Conservation (phyloP, 2,797 vertebrate species). For the Graptemys geographica region DNA sequence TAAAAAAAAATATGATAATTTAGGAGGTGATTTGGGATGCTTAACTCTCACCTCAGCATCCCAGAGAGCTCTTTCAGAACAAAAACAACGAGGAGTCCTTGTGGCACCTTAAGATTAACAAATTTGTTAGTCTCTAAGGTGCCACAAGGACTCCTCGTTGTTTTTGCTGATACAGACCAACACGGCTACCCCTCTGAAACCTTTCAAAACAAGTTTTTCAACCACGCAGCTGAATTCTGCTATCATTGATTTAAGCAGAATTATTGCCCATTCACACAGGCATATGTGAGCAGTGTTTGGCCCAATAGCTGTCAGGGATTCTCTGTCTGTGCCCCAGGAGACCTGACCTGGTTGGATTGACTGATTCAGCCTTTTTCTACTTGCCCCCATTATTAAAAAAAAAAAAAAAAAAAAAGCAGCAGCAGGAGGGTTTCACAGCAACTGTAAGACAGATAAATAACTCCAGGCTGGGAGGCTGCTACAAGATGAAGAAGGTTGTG, state of each 20-base stretch:
- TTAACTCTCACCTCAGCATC: background rate
- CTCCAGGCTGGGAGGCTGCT: background rate
- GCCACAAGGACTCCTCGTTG: no score
- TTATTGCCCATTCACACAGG: background rate
- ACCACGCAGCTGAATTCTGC: background rate
- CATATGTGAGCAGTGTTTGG: background rate
- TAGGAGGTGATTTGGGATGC: background rate
- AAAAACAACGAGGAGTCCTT: background rate
- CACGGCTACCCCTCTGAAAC: no score
- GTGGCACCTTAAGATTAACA: no score
- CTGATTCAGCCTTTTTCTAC: background rate
- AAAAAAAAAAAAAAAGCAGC: background rate
- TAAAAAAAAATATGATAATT: background rate
- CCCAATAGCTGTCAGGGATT: background rate
- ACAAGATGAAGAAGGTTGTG: background rate
- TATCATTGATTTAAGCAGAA: background rate
- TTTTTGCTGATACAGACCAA: no score
- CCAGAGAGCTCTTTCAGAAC: background rate
- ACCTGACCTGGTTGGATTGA: background rate
- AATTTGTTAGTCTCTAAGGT: no score
- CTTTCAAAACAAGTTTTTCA: background rate
- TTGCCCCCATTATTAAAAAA: background rate
- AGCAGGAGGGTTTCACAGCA: background rate
- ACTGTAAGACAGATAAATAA: conserved; percentile 16
- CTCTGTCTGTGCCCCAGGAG: background rate